Evolutionary conservation across 1,140 invertebrate genomes (phyloP), one percentile per base, ranked within the genome.

Genomic region (Drosophila biarmipes): DNA sequence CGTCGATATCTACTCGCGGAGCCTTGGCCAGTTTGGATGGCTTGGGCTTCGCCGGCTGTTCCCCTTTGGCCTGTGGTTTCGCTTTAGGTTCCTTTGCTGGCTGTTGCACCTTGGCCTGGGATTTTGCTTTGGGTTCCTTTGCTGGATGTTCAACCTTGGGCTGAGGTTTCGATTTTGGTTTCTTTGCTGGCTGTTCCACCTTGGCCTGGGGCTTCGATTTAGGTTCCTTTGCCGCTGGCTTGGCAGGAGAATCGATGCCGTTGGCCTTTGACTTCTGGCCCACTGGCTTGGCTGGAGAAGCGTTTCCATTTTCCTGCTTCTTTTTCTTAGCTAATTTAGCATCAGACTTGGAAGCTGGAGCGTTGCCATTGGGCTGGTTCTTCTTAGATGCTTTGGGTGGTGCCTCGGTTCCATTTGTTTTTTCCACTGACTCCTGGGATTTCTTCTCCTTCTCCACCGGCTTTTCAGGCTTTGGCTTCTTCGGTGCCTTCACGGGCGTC

Each of bases 401-500:
- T 29, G n/a, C 17, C 6, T 56, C 14, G 31, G 14, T 34, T 58
- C 12, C 24, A 38, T 21, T 67, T n/a, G 21, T n/a, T 17, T 40
- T 34, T 7, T 57, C 40, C 6, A 2, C 54, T 12, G 27, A 2
- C 19, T 11, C 35, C 27, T 27, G 19, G n/a, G 35, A 35, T 0
- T 73, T 48, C 11, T 73, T 54, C 11, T 62, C 42, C 43, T 49
- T 63, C 6, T 62, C n/a, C 10, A 29, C 10, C 0, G 55, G 68
- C 15, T 62, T 11, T 19, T 53, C 56, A 2, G 35, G 38, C 37
- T 64, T 79, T 11, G 84, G 78, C 67, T 92, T 90, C 53, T 92
- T 89, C 10, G 69, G 37, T n/a, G 80, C 61, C 71, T 92, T 91
- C 0, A 91, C 35, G 1, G 91, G 90, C 29, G 92, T 81, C 58